Base-by-base conservation (phyloP, 2,113 vertebrate genomes). In the Anoplopoma fimbria region DNA sequence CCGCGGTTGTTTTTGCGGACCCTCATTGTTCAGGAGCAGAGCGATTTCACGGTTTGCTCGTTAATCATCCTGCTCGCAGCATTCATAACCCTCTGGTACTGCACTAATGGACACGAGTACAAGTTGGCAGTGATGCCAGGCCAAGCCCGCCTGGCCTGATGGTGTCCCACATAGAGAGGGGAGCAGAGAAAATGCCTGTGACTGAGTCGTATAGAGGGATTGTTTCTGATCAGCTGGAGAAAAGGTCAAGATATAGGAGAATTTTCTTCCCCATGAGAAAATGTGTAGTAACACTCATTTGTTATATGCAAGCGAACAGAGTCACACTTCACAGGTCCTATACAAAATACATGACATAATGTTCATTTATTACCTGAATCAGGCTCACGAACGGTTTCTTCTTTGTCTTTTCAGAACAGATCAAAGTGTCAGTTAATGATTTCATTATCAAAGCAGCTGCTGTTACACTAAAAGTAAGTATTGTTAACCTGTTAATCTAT, bases 351-450 rank as follows among this genome's bases (percentile, higher is more conserved):
- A 58, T 36, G 1, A 2, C 1, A 9, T 21, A 19, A 15, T 57
- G 67, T 69, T 6, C 12, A 14, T n/a, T n/a, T 25, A 38, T 29
- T 45, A 19, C 23, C 61, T 72, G 6, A 79, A 64, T 34, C 13
- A 10, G 3, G 15, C 71, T 88, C 34, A 82, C 25, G 73, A 10
- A 14, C 31, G 60, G 27, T 74, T 45, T 72, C n/a, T 73, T 68
- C 58, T 88, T 88, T 92, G 47, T 89, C 34, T 84, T 87, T 94
- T 80, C 91, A 99, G 97, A 96, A 90, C 93, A 98, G 75, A 94
- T 99, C 93, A 98, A 97, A 95, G 96, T 99, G 38, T 99, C 97
- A n/a, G 96, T 99, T 91, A 99, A 99, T 82, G 97, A 99, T 89
- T 99, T 99, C 92, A 97, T 99, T 92, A 98, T 99, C 93, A 99